phyloP scores from a whole-genome alignment of 1,140 invertebrate genomes.

The Hylyphantes graminicola region DNA sequence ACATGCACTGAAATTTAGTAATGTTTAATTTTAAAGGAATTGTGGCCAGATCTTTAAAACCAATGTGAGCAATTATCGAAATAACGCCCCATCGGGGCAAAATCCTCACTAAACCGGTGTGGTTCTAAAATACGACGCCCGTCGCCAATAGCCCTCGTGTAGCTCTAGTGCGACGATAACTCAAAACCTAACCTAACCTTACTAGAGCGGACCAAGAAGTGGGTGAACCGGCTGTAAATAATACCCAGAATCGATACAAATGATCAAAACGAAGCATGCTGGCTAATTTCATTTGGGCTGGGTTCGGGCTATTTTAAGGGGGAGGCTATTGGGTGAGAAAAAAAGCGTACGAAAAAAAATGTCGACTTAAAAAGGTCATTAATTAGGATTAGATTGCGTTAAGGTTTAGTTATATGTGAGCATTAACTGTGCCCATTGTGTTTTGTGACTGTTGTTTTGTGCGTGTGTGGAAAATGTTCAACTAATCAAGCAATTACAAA shows the following conservation, averaged over 20 bases:
- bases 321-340: slow-evolving; percentile 37
- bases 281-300: slow-evolving; percentile 54
- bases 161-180: no score
- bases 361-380: slow-evolving; percentile 37
- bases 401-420: not conserved
- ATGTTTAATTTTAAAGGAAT: no score
- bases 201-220: slow-evolving; percentile 53
- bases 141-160: no score
- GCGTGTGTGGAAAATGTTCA: no score
- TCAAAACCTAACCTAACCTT: no score
- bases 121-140: no score
- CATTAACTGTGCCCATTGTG: no score
- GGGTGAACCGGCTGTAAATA: slow-evolving; percentile 47
- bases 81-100: slow-evolving; percentile 58
- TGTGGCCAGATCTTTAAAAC: no score
- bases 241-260: slow-evolving; percentile 52
- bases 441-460: no score
- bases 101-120: no score
- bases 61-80: slow-evolving; percentile 60
- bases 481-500: no score
- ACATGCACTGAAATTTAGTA: no score
- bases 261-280: slow-evolving; percentile 55
- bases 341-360: slow-evolving; percentile 5
- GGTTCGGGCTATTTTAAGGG: slow-evolving; percentile 35
- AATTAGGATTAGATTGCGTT: slow-evolving; percentile 40